Base-by-base conservation (phyloP, 1,140 invertebrate species). In the Pachyrhynchus sulphureomaculatus region DNA sequence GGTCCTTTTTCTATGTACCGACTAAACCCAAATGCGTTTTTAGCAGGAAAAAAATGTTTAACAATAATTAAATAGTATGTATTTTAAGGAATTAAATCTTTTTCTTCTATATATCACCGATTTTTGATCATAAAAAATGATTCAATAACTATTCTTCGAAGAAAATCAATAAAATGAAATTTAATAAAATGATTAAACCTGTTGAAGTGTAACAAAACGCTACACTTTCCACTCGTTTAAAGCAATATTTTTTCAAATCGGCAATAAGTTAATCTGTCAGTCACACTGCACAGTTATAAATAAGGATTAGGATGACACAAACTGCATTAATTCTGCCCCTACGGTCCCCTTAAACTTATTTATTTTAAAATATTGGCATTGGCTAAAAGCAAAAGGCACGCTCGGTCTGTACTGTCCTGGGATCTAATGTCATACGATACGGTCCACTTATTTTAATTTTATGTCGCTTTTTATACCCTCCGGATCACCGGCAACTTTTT, bases 401-500 rank as follows among this genome's bases (percentile, higher is more conserved):
- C 47, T 29, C 26, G 26, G 26, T 29, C 26, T 10, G 26, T 29
- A 10, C 26, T 41, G 58, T 44, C 59, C 56, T 37, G 61, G 58
- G 26, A 29, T 29, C 26, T 29, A 29, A 29, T 55, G 67, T 42
- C 68, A 69, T 61, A 62, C 68, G 69, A 72, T 72, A 71, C 68
- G 72, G 71, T 74, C 70, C 72, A 74, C 72, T 74, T 74, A 74
- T 72, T 74, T 74, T 74, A 74, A 74, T 74, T 74, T 74, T 72
- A 67, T 59, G 26, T 41, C 15, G 15, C 20, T 41, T 29, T n/a
- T 29, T 29, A 9, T 9, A 9, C 8, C 26, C 26, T 10, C 12
- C 5, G 12, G 26, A 10, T 9, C 12, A 6, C 8, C 26, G 6
- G 26, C 6, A 6, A 29, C 6, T 10, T 29, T 29, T 29, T 6